A percentile compares a stretch with the other conserved stretches of the same genome.
These are phyloP conservation scores for Acanthis flammea DNA, from an alignment of 2,797 vertebrate genomes.

Conservation along the genomic window DNA sequence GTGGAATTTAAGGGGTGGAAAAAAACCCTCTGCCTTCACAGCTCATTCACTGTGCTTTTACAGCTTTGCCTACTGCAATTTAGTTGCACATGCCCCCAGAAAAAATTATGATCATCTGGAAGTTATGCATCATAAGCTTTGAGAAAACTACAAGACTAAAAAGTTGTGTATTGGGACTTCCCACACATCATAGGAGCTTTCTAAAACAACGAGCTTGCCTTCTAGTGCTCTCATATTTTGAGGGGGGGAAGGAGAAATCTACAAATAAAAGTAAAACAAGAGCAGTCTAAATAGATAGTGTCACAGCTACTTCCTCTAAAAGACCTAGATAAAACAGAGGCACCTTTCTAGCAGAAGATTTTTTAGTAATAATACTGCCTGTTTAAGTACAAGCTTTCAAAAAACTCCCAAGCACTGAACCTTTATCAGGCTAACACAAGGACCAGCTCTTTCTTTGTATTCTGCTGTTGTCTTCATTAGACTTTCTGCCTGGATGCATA, in stretches of 20 bases:
- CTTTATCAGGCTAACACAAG: background rate
- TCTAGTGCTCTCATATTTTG: background rate
- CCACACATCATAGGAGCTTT: background rate
- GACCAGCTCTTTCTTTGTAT: background rate
- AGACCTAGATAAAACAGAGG: constrained; percentile 32
- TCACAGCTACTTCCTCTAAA: constrained; percentile 34
- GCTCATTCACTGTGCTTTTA: background rate
- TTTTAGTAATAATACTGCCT: background rate
- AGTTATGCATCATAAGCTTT: background rate
- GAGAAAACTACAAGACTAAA: background rate
- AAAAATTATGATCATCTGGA: background rate
- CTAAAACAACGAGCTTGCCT: background rate
- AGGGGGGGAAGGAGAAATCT: background rate
- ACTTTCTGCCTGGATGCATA: background rate
- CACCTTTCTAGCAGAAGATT: background rate
- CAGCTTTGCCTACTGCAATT: background rate
- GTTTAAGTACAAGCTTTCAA: background rate
- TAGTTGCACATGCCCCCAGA: background rate
- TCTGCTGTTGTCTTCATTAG: background rate
- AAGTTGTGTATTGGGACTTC: background rate
- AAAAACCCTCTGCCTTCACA: background rate
- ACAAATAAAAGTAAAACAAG: constrained; percentile 12
- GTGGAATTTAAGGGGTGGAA: background rate
- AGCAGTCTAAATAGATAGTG: constrained; percentile 1
- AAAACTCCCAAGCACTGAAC: background rate